These are phyloP conservation scores for Leistus spinibarbis DNA, from an alignment of 2,888 invertebrate species.

Conservation along the genomic window DNA sequence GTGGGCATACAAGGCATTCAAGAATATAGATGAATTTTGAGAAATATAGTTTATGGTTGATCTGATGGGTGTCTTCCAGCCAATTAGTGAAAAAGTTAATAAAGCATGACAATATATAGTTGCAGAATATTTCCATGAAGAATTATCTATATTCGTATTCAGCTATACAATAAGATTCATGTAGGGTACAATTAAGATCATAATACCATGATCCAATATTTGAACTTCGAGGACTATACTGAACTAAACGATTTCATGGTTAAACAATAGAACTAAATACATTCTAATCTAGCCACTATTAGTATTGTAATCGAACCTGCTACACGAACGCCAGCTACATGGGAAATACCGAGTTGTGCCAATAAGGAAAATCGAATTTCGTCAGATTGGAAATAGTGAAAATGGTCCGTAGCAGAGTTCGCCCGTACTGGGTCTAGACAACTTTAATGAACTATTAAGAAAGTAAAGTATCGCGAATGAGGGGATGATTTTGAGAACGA, in stretches of 20 bases:
- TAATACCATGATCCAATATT: not conserved
- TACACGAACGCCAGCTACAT: not conserved
- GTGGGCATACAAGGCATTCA: too few relatives aligned
- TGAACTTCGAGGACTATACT: not conserved
- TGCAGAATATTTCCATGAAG: too few relatives aligned
- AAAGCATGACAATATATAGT: too few relatives aligned
- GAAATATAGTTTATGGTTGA: too few relatives aligned
- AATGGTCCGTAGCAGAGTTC: not conserved
- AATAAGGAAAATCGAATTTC: not conserved
- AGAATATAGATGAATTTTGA: too few relatives aligned
- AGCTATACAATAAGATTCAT: not conserved
- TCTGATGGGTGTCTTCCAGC: too few relatives aligned
- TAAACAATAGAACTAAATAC: not conserved
- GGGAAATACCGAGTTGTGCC: not conserved
- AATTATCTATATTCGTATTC: too few relatives aligned
- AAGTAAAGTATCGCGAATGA: not conserved
- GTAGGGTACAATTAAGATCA: not conserved
- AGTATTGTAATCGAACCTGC: not conserved
- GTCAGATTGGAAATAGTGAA: not conserved
- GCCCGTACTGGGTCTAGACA: constrained; percentile 5
- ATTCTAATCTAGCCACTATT: not conserved
- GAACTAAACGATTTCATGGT: not conserved
- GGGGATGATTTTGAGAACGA: not conserved
- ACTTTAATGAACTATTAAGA: constrained; percentile 30
- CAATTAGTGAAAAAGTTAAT: too few relatives aligned